Evolutionary conservation across 2,888 invertebrate genomes (phyloP).

Genomic region (Pilophorus perplexus): DNA sequence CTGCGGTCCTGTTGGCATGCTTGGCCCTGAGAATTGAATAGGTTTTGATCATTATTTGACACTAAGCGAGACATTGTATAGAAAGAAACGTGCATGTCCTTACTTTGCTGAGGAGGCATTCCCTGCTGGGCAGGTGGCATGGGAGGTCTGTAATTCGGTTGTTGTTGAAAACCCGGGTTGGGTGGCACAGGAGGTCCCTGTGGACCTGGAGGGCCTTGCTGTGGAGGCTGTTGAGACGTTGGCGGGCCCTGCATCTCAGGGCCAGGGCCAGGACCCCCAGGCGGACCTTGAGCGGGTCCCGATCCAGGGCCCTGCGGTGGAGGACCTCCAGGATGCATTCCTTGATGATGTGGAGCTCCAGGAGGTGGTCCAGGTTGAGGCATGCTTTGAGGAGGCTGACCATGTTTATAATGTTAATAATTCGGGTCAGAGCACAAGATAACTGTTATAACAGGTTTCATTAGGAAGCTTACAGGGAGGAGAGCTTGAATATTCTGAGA

Average conservation of each 20-base stretch:
- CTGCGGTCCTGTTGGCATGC: slow-evolving; percentile 46
- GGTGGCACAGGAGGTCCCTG: slow-evolving; percentile 32
- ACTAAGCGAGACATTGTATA: too few species aligned
- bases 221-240: slow-evolving; percentile 51
- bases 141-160: slow-evolving; percentile 42
- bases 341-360: slow-evolving; percentile 48
- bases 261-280: slow-evolving; percentile 53
- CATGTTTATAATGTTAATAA: too few species aligned
- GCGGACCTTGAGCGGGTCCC: slow-evolving; percentile 52
- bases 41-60: too few species aligned
- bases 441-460: not conserved
- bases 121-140: slow-evolving; percentile 45
- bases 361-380: slow-evolving; percentile 48
- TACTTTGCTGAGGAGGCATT: slow-evolving; percentile 47
- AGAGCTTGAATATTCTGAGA: slow-evolving; percentile 88
- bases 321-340: slow-evolving; percentile 57
- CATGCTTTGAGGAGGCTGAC: slow-evolving; percentile 61
- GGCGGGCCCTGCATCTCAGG: slow-evolving; percentile 43
- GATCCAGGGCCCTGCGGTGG: slow-evolving; percentile 22
- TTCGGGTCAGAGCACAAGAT: slow-evolving; percentile 8
- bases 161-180: slow-evolving; percentile 25
- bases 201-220: slow-evolving; percentile 50
- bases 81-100: too few species aligned
- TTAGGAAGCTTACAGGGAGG: slow-evolving; percentile 69
- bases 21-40: slow-evolving; percentile 42